Evolutionary conservation across 2,888 invertebrate species (phyloP).

Genomic region (Dicranocentrus wangi): DNA sequence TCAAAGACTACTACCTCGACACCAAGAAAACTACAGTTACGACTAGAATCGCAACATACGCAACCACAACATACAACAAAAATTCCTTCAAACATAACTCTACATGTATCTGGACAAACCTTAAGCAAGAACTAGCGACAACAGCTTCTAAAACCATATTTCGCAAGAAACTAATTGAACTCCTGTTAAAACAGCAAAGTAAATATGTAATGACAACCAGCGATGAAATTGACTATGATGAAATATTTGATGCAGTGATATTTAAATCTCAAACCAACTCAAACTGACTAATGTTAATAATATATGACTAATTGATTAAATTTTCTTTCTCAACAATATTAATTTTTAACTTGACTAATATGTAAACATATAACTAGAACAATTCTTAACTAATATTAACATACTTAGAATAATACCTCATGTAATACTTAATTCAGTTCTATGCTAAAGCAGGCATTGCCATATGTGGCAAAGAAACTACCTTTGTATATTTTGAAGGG

Average conservation of each 20-base stretch:
- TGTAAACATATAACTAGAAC: background rate
- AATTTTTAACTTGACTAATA: background rate
- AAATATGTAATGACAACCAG: background rate
- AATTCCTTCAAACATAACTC: background rate
- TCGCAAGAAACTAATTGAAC: background rate
- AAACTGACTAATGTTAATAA: background rate
- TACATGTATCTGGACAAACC: background rate
- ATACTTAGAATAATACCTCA: background rate
- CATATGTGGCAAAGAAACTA: background rate
- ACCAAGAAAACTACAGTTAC: background rate
- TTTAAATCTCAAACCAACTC: background rate
- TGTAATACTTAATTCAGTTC: background rate
- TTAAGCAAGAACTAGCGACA: background rate
- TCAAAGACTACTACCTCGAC: background rate
- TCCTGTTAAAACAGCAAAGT: background rate
- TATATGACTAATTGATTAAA: background rate
- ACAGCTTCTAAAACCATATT: background rate
- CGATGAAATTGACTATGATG: slow-evolving; percentile 3
- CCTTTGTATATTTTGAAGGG: background rate
- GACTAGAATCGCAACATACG: background rate
- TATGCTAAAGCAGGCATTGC: too few species aligned
- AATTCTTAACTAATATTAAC: background rate
- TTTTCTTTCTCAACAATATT: background rate
- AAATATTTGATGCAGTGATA: slow-evolving; percentile 4
- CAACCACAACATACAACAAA: background rate